These are phyloP conservation scores for Chrysolina oricalcia DNA, from an alignment of 2,888 invertebrate species.

Conservation along the genomic window DNA sequence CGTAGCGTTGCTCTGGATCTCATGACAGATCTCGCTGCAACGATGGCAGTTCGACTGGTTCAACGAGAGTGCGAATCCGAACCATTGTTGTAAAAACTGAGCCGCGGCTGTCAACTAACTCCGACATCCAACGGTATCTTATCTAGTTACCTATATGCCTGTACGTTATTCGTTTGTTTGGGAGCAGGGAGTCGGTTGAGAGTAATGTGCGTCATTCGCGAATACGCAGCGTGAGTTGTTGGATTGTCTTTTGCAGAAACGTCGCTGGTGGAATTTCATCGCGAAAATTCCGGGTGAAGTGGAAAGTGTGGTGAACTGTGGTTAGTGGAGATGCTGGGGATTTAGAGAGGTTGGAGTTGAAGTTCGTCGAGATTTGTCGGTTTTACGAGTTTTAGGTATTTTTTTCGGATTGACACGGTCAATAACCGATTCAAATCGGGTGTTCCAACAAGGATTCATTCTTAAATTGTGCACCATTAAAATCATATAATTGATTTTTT, in stretches of 20 bases:
- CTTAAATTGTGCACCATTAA: no score
- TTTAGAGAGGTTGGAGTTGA: no score
- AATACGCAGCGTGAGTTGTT: constrained; percentile 17
- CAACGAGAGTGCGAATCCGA: constrained; percentile 35
- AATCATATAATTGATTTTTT: no score
- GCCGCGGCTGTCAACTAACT: constrained; percentile 32
- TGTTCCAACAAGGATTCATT: no score
- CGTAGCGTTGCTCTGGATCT: neutral
- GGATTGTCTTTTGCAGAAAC: neutral
- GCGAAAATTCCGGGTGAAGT: neutral
- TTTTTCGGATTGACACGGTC: no score
- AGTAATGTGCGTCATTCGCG: constrained; percentile 39
- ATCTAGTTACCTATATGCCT: constrained; percentile 46
- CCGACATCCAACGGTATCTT: constrained; percentile 47
- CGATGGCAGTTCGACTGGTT: constrained; percentile 15
- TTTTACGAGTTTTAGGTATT: no score
- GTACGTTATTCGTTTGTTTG: constrained; percentile 42
- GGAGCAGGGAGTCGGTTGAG: constrained; percentile 30
- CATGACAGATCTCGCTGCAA: neutral
- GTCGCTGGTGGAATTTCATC: neutral
- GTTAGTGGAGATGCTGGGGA: neutral
- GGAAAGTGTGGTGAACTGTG: constrained; percentile 6
- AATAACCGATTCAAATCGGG: no score
- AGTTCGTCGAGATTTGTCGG: no score
- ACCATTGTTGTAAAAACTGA: constrained; percentile 31